Conservation (phyloP, 2,888 invertebrate species). For the Synanthedon vespiformis region DNA sequence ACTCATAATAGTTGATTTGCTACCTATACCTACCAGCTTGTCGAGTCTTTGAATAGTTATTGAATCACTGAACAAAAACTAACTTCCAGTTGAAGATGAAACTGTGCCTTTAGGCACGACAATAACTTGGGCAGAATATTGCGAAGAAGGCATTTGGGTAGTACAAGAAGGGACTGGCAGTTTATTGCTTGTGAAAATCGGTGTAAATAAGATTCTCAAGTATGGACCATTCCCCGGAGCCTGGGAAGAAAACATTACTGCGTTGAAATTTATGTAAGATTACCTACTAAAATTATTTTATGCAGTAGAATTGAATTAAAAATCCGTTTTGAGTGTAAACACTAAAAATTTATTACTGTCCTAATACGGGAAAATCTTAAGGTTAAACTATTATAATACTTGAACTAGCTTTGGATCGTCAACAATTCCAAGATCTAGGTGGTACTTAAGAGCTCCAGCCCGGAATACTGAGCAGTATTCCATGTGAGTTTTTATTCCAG, state of each 20-base stretch:
- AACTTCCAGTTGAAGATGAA: constrained; percentile 42
- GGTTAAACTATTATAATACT: too few relatives aligned
- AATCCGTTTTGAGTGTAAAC: too few relatives aligned
- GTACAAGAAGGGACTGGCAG: constrained; percentile 50
- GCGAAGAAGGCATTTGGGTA: constrained; percentile 50
- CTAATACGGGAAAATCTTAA: too few relatives aligned
- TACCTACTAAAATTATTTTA: background rate
- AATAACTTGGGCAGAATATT: constrained; percentile 53
- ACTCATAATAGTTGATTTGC: too few relatives aligned
- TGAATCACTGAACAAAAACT: too few relatives aligned
- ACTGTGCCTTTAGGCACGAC: constrained; percentile 39
- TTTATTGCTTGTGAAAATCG: constrained; percentile 39
- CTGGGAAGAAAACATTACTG: constrained; percentile 50
- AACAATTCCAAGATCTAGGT: too few relatives aligned
- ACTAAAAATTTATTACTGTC: background rate
- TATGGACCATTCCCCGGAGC: constrained; percentile 51
- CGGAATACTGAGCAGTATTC: too few relatives aligned
- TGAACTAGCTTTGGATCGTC: too few relatives aligned
- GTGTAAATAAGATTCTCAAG: constrained; percentile 40
- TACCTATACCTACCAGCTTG: too few relatives aligned
- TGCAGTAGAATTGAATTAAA: background rate
- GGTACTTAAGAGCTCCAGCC: too few relatives aligned
- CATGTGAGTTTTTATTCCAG: too few relatives aligned
- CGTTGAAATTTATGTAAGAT: constrained; percentile 45
- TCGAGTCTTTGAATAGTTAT: too few relatives aligned